Evolutionary conservation across 2,888 invertebrate genomes (phyloP), one percentile per base, ranked within the genome.

Genomic region (Hyalella azteca): DNA sequence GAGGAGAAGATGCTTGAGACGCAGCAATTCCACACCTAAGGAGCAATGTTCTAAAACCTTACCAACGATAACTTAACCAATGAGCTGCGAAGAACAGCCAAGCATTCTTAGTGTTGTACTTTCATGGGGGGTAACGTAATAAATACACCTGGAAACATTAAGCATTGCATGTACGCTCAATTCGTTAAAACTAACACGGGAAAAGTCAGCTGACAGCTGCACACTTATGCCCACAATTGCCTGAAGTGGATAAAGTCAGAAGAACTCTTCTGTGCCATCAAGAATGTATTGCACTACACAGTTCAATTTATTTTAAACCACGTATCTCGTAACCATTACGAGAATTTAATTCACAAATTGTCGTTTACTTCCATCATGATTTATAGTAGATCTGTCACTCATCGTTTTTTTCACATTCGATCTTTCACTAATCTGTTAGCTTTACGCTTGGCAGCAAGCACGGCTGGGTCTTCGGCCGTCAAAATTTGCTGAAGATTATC

Each of bases 381-480:
- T n/a, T n/a, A n/a, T n/a, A n/a, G n/a, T n/a, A n/a, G n/a, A n/a
- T n/a, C n/a, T n/a, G n/a, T n/a, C n/a, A n/a, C n/a, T n/a, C n/a
- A n/a, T n/a, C n/a, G n/a, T n/a, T n/a, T n/a, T n/a, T n/a, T 9
- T 54, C 54, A 66, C 19, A 66, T 0, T 32, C 66, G 36, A 36
- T 66, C 66, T 7, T 36, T 66, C 19, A 29, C 66, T 36, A 66
- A 19, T 66, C 66, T 32, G 29, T 36, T 66, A 19, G 66, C 36
- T 36, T 66, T 66, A 19, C 32, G 66, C 29, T 66, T 66, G 2
- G 66, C 66, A 66, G 54, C 36, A 48, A 73, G 60, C n/a, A 48
- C 40, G 41, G 76, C 49, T 60, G 78, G 78, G 60, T 78, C 60
- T 45, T 50, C 54, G 73, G 73, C 41, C 29, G 66, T 41, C 19